These are phyloP conservation scores for Tetramorium parvispinum DNA, from an alignment of 1,140 invertebrate genomes.

Conservation along the genomic window DNA sequence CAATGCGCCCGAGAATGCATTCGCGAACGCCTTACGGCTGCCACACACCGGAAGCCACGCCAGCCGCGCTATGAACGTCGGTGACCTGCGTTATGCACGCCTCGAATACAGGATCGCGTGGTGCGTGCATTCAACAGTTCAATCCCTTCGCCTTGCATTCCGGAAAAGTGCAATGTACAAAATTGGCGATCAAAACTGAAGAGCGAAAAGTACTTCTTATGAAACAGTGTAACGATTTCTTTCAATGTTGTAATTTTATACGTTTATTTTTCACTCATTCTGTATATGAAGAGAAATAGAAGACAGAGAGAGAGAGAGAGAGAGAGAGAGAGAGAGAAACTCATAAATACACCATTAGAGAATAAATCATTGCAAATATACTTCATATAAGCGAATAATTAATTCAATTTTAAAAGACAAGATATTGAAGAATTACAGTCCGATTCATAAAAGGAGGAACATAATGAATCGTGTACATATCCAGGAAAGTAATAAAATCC, in stretches of 20 bases:
- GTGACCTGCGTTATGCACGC: conserved; percentile 51
- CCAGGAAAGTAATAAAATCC: conserved; percentile 16
- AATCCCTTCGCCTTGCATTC: background rate
- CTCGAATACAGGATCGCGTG: conserved; percentile 32
- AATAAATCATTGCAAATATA: background rate
- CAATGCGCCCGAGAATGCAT: conserved; percentile 56
- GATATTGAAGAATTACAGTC: background rate
- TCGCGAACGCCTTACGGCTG: conserved; percentile 54
- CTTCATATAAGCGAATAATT: background rate
- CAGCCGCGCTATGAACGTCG: conserved; percentile 56
- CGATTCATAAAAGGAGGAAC: background rate
- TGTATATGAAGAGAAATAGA: too few relatives aligned
- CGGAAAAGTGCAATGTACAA: conserved; percentile 1
- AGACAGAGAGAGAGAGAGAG: too few relatives aligned
- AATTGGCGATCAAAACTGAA: background rate
- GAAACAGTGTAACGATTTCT: background rate
- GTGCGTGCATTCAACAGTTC: conserved; percentile 55
- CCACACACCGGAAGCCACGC: conserved; percentile 55
- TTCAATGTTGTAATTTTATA: background rate
- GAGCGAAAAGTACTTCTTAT: background rate
- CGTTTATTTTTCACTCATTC: too few relatives aligned
- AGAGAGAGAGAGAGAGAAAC: too few relatives aligned
- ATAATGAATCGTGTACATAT: background rate
- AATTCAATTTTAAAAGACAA: background rate
- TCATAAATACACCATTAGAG: too few relatives aligned